Base-by-base conservation (phyloP, 1,140 invertebrate genomes). In the Rhagoletis pomonella region DNA sequence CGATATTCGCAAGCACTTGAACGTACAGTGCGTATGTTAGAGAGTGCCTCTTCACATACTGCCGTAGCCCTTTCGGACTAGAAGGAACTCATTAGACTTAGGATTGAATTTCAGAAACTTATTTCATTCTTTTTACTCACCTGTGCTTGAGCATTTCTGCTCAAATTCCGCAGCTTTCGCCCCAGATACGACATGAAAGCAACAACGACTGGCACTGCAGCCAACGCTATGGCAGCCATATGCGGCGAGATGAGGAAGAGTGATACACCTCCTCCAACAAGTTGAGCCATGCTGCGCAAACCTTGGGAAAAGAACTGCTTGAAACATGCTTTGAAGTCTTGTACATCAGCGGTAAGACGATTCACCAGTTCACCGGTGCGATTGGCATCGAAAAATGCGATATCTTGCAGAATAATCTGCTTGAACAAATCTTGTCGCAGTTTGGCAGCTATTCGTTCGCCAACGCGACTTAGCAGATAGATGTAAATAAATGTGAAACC, bases 311-410 rank as follows among this genome's bases (percentile, higher is more conserved):
- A 96, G 73, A 96, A 96, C 89, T 97, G 95, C 93, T 99, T 99
- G 91, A 99, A 99, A 4, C 97, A 97, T 90, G 98, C 98, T 94
- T 99, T 99, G 91, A 99, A 99, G 90, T 99, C 98, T 93, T 99
- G 98, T 29, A 99, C 96, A 94, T 99, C 98, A 89, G 96, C 95
- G 44, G 98, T 98, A 86, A 99, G 93, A 90, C 97, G 96, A 93
- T 97, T 98, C 58, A 98, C 95, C 73, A 99, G 94, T 94, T 99
- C 98, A 14, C 98, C 98, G 17, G 97, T 98, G 90, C 97, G 96
- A 91, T 98, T 96, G 89, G 94, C 94, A 93, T 99, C 98, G 94
- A 98, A 99, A 93, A 99, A 99, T 44, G 95, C 94, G 90, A 99
- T 96, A 90, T 99, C 98, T 93, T 99, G 97, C 89, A 95, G 94